Base-by-base conservation (phyloP, 2,888 invertebrate genomes). In the Lingula anatina region DNA sequence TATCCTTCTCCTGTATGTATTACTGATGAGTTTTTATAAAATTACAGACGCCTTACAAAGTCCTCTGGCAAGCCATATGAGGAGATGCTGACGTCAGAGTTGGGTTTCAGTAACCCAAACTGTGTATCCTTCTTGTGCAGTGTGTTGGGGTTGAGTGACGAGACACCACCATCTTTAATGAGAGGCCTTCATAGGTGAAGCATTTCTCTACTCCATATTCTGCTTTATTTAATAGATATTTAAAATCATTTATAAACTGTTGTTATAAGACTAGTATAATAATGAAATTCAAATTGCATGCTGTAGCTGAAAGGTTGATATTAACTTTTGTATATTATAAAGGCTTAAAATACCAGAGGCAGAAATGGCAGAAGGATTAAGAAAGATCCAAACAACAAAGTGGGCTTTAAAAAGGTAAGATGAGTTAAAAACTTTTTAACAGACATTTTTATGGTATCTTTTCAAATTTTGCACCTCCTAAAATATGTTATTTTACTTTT, bases 301-400 rank as follows among this genome's bases (percentile, higher is more conserved):
- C n/a, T n/a, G n/a, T n/a, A n/a, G n/a, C n/a, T n/a, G n/a, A n/a
- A n/a, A n/a, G n/a, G n/a, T n/a, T n/a, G n/a, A n/a, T n/a, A n/a
- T n/a, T n/a, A n/a, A n/a, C n/a, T n/a, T n/a, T n/a, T n/a, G n/a
- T n/a, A n/a, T n/a, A n/a, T n/a, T 26, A 58, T 72, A 62, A 68
- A 90, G 89, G 68, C 83, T 85, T 23, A 84, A 86, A 68, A 90
- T 90, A 71, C 84, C 88, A 31, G 83, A 86, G 56, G 82, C 85
- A 60, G 92, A 93, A 67, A 90, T 86, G 78, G 89, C 90, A 36
- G 83, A 83, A 63, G 89, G 89, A 75, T 80, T 95, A 61, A 85
- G 92, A 52, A 90, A 90, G 78, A 84, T 86, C 23, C 94, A 95
- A 79, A 91, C 92, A 43, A 88, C 89, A 75, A 90, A 90, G 77